Evolutionary conservation across 1,140 invertebrate genomes (phyloP).

Genomic region (Saccostrea cuccullata): DNA sequence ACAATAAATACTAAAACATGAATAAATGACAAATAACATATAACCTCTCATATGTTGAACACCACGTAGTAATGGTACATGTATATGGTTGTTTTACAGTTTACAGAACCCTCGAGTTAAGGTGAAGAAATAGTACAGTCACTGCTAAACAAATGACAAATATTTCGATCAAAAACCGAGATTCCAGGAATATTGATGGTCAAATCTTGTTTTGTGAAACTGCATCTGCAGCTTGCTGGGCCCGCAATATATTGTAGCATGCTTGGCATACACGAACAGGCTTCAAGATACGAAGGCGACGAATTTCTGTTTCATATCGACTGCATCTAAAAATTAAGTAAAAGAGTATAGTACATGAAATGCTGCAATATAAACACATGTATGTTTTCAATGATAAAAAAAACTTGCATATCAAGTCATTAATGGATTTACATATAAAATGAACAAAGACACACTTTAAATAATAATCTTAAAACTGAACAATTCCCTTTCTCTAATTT

Average conservation of each 20-base stretch:
- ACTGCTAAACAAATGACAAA: background rate
- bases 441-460: no score
- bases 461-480: no score
- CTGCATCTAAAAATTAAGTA: slow-evolving; percentile 85
- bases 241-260: slow-evolving; percentile 83
- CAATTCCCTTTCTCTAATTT: no score
- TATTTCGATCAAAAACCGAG: background rate
- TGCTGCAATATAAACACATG: no score
- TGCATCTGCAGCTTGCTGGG: slow-evolving; percentile 34
- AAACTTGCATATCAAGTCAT: no score
- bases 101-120: background rate
- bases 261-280: slow-evolving; percentile 94
- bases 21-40: background rate
- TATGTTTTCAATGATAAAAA: no score
- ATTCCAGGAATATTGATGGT: background rate
- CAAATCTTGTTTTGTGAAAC: slow-evolving; percentile 30
- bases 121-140: background rate
- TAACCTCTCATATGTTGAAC: background rate
- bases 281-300: slow-evolving; percentile 91
- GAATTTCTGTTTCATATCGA: slow-evolving; percentile 96
- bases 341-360: background rate
- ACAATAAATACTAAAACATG: slow-evolving; percentile 35
- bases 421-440: no score
- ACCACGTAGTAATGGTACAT: background rate
- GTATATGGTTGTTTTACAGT: background rate